phyloP scores from a whole-genome alignment of 2,888 invertebrate genomes.

The Aphelenchoides bicaudatus region DNA sequence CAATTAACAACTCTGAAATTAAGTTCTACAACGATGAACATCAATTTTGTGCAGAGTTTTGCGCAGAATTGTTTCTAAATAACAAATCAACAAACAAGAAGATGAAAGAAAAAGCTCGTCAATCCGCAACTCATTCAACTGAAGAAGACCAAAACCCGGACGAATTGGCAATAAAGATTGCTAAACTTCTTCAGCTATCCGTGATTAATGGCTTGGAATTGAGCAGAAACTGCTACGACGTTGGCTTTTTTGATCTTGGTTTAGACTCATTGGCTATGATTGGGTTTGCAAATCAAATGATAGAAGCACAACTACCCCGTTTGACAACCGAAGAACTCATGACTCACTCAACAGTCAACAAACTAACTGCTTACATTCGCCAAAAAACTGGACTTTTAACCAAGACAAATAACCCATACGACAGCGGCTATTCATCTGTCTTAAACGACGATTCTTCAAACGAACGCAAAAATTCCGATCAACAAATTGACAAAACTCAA shows the following conservation, averaged over 20 bases:
- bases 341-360: conserved; percentile 24
- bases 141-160: background rate
- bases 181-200: background rate
- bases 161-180: background rate
- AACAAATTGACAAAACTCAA: too few relatives aligned
- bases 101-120: conserved; percentile 4
- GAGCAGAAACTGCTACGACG: background rate
- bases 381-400: too few relatives aligned
- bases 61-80: too few relatives aligned
- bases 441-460: too few relatives aligned
- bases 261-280: conserved; percentile 52
- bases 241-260: conserved; percentile 41
- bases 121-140: too few relatives aligned
- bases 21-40: too few relatives aligned
- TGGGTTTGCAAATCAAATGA: conserved; percentile 46
- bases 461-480: too few relatives aligned
- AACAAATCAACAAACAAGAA: background rate
- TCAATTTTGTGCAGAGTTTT: too few relatives aligned
- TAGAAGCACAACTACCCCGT: background rate
- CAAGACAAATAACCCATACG: background rate
- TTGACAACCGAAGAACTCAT: conserved; percentile 21
- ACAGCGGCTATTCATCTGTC: conserved; percentile 1
- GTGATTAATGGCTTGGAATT: background rate
- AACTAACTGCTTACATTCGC: conserved; percentile 17
- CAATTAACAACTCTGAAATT: too few relatives aligned